Percentiles rank a stretch among this genome's conserved stretches.
Evolutionary conservation across 2,888 invertebrate genomes (phyloP).

Genomic region (Pollenia amentaria): DNA sequence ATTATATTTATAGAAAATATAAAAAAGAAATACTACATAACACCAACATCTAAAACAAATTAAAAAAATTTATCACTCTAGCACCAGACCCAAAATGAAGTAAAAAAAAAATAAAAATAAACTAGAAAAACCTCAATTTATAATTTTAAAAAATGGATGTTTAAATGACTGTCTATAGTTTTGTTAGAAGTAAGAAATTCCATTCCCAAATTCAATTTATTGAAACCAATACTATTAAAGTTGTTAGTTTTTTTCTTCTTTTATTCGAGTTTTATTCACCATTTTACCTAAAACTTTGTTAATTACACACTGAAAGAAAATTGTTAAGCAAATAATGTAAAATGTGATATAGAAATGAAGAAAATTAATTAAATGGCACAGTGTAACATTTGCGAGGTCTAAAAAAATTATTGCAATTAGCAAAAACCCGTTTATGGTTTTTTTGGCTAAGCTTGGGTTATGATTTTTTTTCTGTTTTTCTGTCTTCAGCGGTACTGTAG

Average conservation of each 20-base stretch:
- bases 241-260: background rate
- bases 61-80: conserved; percentile 73
- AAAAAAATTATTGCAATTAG: no score
- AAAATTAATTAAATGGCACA: no score
- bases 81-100: conserved; percentile 58
- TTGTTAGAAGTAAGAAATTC: conserved; percentile 14
- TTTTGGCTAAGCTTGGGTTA: no score
- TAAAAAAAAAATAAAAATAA: conserved; percentile 8
- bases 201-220: conserved; percentile 21
- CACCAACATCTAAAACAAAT: conserved; percentile 70
- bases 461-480: no score
- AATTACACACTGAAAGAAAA: no score
- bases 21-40: conserved; percentile 30
- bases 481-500: no score
- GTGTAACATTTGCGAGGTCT: no score
- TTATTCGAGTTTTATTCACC: background rate
- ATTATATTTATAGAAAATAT: background rate
- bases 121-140: conserved; percentile 51
- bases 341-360: no score
- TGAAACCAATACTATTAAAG: conserved; percentile 44
- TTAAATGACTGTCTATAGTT: background rate
- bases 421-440: no score
- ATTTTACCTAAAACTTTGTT: no score
- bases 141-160: background rate
- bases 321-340: no score